Evolutionary conservation across 2,888 invertebrate genomes (phyloP).

Genomic region (Nomada lathburiana): DNA sequence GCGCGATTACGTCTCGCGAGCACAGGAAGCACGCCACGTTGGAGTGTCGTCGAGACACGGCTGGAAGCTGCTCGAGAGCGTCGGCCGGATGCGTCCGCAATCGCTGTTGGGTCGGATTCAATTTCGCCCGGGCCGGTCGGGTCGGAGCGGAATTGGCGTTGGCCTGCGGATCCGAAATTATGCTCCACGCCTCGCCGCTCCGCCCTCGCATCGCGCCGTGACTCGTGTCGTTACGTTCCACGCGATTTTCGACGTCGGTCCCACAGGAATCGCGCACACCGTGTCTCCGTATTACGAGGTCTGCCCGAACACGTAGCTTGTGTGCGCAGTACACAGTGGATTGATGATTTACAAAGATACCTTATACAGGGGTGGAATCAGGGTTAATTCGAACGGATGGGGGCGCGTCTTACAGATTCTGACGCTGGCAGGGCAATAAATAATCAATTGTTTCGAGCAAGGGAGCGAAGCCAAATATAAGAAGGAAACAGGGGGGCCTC

Average conservation of each 20-base stretch:
- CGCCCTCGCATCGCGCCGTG: not conserved
- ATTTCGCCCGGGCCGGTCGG: conserved; percentile 49
- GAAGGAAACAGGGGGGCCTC: not conserved
- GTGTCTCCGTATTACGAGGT: not conserved
- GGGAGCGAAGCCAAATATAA: not conserved
- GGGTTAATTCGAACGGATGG: not conserved
- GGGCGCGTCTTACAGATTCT: not conserved
- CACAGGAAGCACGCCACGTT: not conserved
- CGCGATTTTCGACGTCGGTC: conserved; percentile 10
- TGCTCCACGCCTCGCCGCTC: conserved; percentile 34
- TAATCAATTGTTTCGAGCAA: not conserved
- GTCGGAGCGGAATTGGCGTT: conserved; percentile 46
- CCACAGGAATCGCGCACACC: not conserved
- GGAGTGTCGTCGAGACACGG: conserved; percentile 3
- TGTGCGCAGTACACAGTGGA: not conserved
- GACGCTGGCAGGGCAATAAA: conserved; percentile 1
- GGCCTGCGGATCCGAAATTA: conserved; percentile 46
- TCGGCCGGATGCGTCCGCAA: conserved; percentile 30
- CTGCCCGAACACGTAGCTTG: not conserved
- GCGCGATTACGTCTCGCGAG: conserved; percentile 44
- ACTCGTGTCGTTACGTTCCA: conserved; percentile 6
- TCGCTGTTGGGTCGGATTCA: conserved; percentile 44
- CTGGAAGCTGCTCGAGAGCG: conserved; percentile 41
- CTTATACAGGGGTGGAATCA: not conserved
- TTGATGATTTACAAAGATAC: not conserved